Evolutionary conservation across 1,140 invertebrate species (phyloP), one percentile per base, ranked within the genome.

Genomic region (Euwallacea fornicatus): DNA sequence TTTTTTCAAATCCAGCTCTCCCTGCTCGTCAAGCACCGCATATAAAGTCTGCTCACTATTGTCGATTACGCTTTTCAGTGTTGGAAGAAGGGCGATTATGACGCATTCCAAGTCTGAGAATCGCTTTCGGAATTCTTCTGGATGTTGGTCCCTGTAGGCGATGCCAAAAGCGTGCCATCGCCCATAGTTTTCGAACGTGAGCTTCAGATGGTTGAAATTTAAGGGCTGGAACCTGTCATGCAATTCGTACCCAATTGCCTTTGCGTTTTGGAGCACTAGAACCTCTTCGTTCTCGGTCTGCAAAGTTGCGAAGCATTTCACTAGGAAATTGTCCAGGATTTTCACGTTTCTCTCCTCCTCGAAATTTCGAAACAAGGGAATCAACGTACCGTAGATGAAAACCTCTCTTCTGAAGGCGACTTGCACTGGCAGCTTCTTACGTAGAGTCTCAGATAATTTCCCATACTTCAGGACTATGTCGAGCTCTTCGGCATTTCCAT

Each of bases 141-240:
- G 76, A 16, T 81, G 66, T 62, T 80, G 77, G 41, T 81, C 72
- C 67, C 82, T 84, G 53, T 84, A 76, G 0, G 82, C 83, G 61
- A 83, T 79, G 0, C 83, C 83, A 0, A 84, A 61, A 2, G 84
- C 84, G 76, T 88, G 86, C 11, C 84, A 81, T 61, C 80, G 82
- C 8, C 81, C 86, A 72, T 86, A 81, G n/a, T 78, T 81, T 66
- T 80, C 78, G 13, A 87, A 79, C 2, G 83, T 79, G 2, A 56
- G 42, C n/a, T 69, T 63, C 42, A 73, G 8, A 42, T 73, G 71
- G 7, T 68, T 43, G 0, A 68, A 16, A 21, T 63, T 44, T 55
- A 73, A 61, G 6, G 59, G 58, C 33, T 42, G 44, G 2, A 42
- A 54, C 58, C 42, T 43, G 10, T 73, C 55, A 54, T 59, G 60